Conservation (phyloP, 1,140 invertebrate genomes). For the Microplitis demolitor region DNA sequence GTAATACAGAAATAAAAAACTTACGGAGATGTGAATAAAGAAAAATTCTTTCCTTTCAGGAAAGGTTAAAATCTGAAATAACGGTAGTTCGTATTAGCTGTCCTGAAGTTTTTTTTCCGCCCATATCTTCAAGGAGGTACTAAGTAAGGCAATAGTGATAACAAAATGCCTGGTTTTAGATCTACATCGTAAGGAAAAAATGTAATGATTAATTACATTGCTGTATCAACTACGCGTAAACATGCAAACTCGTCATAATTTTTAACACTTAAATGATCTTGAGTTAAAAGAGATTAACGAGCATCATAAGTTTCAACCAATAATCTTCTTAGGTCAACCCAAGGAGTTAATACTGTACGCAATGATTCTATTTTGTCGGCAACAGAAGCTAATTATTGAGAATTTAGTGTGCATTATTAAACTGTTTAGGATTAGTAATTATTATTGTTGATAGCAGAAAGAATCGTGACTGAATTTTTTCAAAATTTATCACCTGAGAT, state of each 20-base stretch:
- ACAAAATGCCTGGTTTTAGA: not conserved
- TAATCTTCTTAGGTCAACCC: not conserved
- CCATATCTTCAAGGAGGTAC: not conserved
- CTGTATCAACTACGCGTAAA: not conserved
- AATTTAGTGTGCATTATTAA: not conserved
- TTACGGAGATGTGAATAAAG: not conserved
- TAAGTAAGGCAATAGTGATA: conserved; percentile 1
- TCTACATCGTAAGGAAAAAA: not conserved
- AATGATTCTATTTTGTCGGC: conserved; percentile 3
- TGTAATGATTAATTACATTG: not conserved
- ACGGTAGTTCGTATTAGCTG: not conserved
- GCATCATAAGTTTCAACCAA: not conserved
- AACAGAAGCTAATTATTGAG: not conserved
- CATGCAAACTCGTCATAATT: conserved; percentile 5
- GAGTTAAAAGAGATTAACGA: not conserved
- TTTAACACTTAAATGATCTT: not conserved
- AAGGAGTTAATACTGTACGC: not conserved
- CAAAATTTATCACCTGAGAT: too few relatives aligned
- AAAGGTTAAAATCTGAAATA: not conserved
- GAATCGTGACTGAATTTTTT: too few relatives aligned
- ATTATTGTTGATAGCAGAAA: too few relatives aligned
- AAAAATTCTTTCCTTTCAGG: conserved; percentile 6
- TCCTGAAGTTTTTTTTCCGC: conserved; percentile 8
- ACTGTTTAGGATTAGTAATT: not conserved
- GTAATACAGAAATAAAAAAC: too few relatives aligned